Conservation (phyloP, 2,797 vertebrate genomes). For the Pseudochromis fuscus region DNA sequence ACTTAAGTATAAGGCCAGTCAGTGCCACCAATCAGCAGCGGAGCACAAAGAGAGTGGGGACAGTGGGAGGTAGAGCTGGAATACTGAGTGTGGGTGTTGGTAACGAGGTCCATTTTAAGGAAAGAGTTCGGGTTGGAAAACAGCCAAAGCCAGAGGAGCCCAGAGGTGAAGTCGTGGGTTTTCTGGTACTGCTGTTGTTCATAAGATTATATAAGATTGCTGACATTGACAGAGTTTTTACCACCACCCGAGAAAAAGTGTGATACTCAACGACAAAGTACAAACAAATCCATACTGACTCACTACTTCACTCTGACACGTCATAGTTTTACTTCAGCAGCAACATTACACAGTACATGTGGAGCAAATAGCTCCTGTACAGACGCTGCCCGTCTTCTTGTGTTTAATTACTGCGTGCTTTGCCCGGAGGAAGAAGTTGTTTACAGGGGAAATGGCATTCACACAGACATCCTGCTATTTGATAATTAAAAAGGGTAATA, state of each 20-base stretch:
- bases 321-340: conserved; percentile 16
- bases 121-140: conserved; percentile 52
- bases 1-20: conserved; percentile 23
- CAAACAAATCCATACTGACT: conserved; percentile 16
- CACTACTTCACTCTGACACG: conserved; percentile 17
- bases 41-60: conserved; percentile 3
- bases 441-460: conserved; percentile 62
- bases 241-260: not conserved
- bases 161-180: conserved; percentile 34
- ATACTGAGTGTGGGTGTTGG: conserved; percentile 36
- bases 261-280: conserved; percentile 5
- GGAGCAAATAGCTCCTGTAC: conserved; percentile 10
- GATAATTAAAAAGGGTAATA: conserved; percentile 77
- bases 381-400: conserved; percentile 1
- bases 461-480: conserved; percentile 65
- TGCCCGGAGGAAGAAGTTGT: conserved; percentile 52
- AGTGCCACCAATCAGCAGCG: conserved; percentile 35
- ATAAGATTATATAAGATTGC: too few relatives aligned
- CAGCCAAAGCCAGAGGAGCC: conserved; percentile 36
- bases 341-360: conserved; percentile 1
- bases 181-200: conserved; percentile 8
- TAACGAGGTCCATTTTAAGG: conserved; percentile 40
- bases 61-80: conserved; percentile 26
- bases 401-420: conserved; percentile 53
- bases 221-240: conserved; percentile 27